Evolutionary conservation across 1,140 invertebrate genomes (phyloP).

Genomic region (Bathynomus jamesi): DNA sequence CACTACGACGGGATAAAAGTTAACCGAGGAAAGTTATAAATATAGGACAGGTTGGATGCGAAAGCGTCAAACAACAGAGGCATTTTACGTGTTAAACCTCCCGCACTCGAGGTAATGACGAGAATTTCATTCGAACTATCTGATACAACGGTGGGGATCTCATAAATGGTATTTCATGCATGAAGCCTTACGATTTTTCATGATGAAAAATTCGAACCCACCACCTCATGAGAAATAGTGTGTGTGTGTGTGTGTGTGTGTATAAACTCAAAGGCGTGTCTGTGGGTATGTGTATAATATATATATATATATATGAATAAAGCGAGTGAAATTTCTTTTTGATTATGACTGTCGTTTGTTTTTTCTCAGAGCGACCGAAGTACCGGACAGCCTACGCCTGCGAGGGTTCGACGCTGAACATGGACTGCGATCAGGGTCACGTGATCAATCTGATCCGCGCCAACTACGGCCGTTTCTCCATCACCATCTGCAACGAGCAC

Average conservation of each 20-base stretch:
- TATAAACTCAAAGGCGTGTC: neutral
- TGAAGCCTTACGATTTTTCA: neutral
- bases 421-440: conserved; percentile 76
- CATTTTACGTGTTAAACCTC: no score
- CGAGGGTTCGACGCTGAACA: conserved; percentile 78
- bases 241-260: neutral
- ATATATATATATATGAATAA: conserved; percentile 2
- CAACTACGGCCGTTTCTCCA: conserved; percentile 91
- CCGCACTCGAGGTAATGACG: no score
- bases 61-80: no score
- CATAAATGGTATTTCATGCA: neutral
- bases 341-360: no score
- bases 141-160: neutral
- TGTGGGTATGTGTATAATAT: neutral
- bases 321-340: conserved; percentile 14
- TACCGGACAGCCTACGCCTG: conserved; percentile 89
- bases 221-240: neutral
- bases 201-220: neutral
- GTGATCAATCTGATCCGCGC: conserved; percentile 85
- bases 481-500: conserved; percentile 92
- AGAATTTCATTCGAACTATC: neutral
- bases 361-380: conserved; percentile 54
- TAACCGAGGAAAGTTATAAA: no score
- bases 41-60: no score
- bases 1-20: no score